Conservation (phyloP, 1,140 invertebrate species). For the Listronotus bonariensis region DNA sequence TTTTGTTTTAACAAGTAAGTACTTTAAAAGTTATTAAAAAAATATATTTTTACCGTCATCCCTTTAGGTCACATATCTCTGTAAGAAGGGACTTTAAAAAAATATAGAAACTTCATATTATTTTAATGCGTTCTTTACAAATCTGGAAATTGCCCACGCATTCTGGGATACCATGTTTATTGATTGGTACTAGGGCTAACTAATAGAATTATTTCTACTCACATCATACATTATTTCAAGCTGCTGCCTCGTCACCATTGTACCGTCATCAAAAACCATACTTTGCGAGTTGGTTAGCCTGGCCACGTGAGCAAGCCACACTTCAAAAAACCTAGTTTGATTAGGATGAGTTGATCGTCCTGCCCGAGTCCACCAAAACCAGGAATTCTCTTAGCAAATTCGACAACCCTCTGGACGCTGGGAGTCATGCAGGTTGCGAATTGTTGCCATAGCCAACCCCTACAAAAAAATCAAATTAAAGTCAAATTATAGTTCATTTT, state of each 20-base stretch:
- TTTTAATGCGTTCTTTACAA: no score
- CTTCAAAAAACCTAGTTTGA: constrained; percentile 96
- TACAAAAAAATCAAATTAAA: no score
- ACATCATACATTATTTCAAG: constrained; percentile 94
- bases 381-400: constrained; percentile 91
- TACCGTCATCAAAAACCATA: constrained; percentile 92
- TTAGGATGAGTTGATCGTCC: constrained; percentile 92
- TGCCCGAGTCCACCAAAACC: constrained; percentile 86
- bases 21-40: no score
- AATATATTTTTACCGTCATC: no score
- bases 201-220: constrained; percentile 62
- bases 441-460: constrained; percentile 79
- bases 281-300: constrained; percentile 79
- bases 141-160: no score
- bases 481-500: no score
- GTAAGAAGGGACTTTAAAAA: no score
- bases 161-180: no score
- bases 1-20: no score
- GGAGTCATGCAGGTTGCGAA: constrained; percentile 80
- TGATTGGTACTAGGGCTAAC: no score
- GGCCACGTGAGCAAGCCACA: constrained; percentile 89
- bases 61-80: no score
- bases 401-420: constrained; percentile 88
- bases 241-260: constrained; percentile 81
- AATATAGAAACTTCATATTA: no score